These are phyloP conservation scores for Oryzias dopingdopingensis DNA, from an alignment of 2,797 vertebrate species.

Conservation along the genomic window DNA sequence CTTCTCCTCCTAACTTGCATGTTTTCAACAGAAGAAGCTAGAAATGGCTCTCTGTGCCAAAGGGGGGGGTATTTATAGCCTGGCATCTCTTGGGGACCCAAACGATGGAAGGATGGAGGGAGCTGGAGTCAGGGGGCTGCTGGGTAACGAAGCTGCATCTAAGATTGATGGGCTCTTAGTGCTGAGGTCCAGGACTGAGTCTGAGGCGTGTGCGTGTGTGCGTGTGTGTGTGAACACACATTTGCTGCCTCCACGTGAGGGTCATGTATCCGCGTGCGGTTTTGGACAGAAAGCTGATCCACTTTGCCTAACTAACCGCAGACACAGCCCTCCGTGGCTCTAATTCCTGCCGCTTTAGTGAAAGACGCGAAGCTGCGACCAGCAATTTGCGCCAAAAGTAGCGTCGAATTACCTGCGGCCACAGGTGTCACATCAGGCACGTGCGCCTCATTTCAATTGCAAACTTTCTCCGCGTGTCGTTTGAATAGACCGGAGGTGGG, in stretches of 20 bases:
- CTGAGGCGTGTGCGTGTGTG: not conserved
- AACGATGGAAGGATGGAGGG: conserved; percentile 33
- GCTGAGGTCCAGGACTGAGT: conserved; percentile 43
- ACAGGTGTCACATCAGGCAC: conserved; percentile 58
- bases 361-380: conserved; percentile 46
- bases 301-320: conserved; percentile 51
- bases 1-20: conserved; percentile 40
- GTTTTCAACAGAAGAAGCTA: conserved; percentile 48
- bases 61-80: conserved; percentile 73
- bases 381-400: conserved; percentile 41
- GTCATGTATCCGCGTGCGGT: conserved; percentile 46
- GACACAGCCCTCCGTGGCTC: conserved; percentile 30
- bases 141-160: conserved; percentile 69
- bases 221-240: conserved; percentile 39
- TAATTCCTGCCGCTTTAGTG: conserved; percentile 30
- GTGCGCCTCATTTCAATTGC: conserved; percentile 61
- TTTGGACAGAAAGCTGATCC: conserved; percentile 37
- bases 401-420: conserved; percentile 55
- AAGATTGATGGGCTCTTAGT: conserved; percentile 64
- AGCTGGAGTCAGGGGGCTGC: conserved; percentile 37
- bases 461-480: conserved; percentile 45
- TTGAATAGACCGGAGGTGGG: conserved; percentile 56
- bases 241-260: conserved; percentile 30
- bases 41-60: conserved; percentile 64
- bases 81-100: conserved; percentile 60